Base-by-base conservation (phyloP, 2,797 vertebrate genomes). In the Nannoperca australis region DNA sequence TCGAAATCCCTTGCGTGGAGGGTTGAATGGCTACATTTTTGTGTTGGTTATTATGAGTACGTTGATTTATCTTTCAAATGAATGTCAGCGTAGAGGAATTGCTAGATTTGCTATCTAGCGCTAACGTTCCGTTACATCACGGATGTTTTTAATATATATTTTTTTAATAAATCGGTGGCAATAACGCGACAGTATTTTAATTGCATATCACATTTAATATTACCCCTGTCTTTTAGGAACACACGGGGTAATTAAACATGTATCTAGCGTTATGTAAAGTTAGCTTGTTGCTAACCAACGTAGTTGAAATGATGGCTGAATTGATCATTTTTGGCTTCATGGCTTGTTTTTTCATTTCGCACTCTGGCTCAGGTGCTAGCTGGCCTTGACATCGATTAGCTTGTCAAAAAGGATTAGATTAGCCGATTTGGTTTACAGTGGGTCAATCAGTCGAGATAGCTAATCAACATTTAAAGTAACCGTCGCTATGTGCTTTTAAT, bases 281-380 rank as follows among this genome's bases (percentile, higher is more conserved):
- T 20, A 32, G 40, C 62, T 59, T 40, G 20, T 22, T 27, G 72
- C 50, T 51, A 79, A 73, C 5, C 5, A 30, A 20, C 54, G 36
- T 47, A 38, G 53, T 36, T 32, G 7, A 38, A 47, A 55, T 24
- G 22, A 54, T 65, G 34, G 11, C 51, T 58, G 47, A 62, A 76
- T 59, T 45, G 44, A 75, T 76, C 0, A 60, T 51, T 55, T 53
- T 45, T 70, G 20, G 36, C 36, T 72, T 32, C 22, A 11, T 12
- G 32, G 2, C 22, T 75, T 53, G 22, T 74, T 65, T 76, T 81
- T 62, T 50, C 20, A 5, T 64, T 70, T 71, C 8, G 49, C 55
- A 32, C 17, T 32, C 20, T 12, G 45, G 38, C 51, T 78, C 51
- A 49, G 70, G 24, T 60, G 67, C n/a, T 3, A 34, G 20, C 17